Evolutionary conservation across 1,140 invertebrate species (phyloP).

Genomic region (Dinoponera quadriceps): DNA sequence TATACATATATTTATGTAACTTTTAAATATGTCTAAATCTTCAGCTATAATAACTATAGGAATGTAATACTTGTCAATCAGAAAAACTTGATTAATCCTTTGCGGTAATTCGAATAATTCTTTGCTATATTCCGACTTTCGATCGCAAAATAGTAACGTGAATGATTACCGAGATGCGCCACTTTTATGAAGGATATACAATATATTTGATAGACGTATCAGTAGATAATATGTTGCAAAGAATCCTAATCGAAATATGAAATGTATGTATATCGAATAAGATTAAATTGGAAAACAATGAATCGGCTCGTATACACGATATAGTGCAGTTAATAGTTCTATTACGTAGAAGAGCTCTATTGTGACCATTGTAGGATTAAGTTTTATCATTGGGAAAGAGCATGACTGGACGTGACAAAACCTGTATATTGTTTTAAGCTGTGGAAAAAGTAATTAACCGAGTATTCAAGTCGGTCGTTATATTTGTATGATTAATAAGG

Average conservation of each 20-base stretch:
- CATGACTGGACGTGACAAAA: conserved; percentile 18
- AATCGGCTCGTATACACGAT: neutral
- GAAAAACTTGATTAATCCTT: neutral
- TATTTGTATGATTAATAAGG: conserved; percentile 44
- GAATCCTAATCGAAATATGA: neutral
- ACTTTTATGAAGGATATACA: neutral
- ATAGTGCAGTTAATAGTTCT: conserved; percentile 16
- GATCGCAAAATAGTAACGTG: no score
- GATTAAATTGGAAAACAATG: conserved; percentile 29
- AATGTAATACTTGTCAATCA: neutral
- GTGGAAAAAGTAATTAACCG: conserved; percentile 23
- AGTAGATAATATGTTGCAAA: conserved; percentile 11
- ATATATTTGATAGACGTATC: conserved; percentile 5
- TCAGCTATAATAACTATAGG: neutral
- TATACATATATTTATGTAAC: no score
- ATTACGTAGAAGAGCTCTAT: neutral
- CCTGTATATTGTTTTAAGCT: conserved; percentile 28
- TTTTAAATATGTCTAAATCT: conserved; percentile 7
- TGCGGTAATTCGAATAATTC: no score
- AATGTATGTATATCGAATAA: neutral
- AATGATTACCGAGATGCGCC: no score
- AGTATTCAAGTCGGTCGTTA: conserved; percentile 36
- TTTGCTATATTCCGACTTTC: no score
- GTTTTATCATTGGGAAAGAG: conserved; percentile 5
- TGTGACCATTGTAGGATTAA: conserved; percentile 5